A percentile compares a stretch with the other conserved stretches of the same genome.
These are phyloP conservation scores for Porites rus DNA, from an alignment of 92 coral and sea anemone species.

Conservation along the genomic window DNA sequence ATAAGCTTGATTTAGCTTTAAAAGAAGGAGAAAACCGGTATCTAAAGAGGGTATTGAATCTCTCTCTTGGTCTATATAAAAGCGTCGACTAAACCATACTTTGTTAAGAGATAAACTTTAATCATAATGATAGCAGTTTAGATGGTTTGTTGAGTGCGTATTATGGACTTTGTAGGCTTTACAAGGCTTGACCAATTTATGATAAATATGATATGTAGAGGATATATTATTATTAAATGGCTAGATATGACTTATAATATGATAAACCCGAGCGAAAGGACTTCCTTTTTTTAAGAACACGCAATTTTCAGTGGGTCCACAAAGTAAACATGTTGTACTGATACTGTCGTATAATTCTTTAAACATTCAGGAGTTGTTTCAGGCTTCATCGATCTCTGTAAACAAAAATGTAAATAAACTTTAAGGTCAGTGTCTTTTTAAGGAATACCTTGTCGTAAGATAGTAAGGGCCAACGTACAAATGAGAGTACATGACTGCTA, in stretches of 20 bases:
- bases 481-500: too few relatives aligned
- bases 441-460: too few relatives aligned
- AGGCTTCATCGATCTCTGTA: constrained; percentile 81
- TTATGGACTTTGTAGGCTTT: background rate
- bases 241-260: too few relatives aligned
- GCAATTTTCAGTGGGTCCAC: constrained; percentile 62
- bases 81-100: background rate
- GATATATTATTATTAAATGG: too few relatives aligned
- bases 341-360: constrained; percentile 39
- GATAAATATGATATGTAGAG: too few relatives aligned
- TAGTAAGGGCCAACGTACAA: too few relatives aligned
- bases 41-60: too few relatives aligned
- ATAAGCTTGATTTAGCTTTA: too few relatives aligned
- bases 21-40: too few relatives aligned
- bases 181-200: too few relatives aligned
- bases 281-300: constrained; percentile 15
- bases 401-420: background rate
- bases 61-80: too few relatives aligned
- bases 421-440: background rate
- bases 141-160: background rate
- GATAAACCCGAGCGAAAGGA: background rate
- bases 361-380: constrained; percentile 72
- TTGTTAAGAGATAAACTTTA: background rate
- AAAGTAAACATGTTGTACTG: constrained; percentile 80
- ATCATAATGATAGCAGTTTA: background rate